Percentiles rank a stretch among this genome's conserved stretches.
phyloP scores from a whole-genome alignment of 2,888 invertebrate species.

The Andrena praecox region DNA sequence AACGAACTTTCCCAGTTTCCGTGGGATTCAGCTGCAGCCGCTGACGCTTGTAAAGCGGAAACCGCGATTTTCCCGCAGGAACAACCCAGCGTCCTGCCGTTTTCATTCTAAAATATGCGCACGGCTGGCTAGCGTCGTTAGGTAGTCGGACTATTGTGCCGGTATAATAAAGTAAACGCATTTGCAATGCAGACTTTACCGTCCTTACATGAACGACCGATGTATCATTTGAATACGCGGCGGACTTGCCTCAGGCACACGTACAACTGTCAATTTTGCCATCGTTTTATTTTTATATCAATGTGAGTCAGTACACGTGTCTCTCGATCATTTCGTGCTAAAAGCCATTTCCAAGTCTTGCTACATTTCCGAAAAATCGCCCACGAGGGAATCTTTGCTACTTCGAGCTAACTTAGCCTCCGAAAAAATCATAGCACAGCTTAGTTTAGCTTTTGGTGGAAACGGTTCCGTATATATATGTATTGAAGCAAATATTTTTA shows the following conservation, averaged over 20 bases:
- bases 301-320: neutral
- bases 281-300: neutral
- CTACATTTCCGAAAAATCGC: too few relatives aligned
- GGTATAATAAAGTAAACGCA: conserved; percentile 77
- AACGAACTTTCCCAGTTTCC: conserved; percentile 60
- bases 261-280: neutral
- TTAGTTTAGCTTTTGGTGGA: too few relatives aligned
- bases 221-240: neutral
- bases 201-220: conserved; percentile 26
- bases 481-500: too few relatives aligned
- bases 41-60: conserved; percentile 51
- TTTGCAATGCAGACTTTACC: conserved; percentile 78
- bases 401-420: too few relatives aligned
- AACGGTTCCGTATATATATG: too few relatives aligned
- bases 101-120: conserved; percentile 67
- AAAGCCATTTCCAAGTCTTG: too few relatives aligned
- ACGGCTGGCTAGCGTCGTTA: conserved; percentile 53
- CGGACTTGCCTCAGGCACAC: neutral
- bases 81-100: conserved; percentile 13
- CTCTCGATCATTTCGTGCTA: neutral
- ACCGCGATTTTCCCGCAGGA: conserved; percentile 48
- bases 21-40: conserved; percentile 41
- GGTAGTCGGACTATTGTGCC: conserved; percentile 72
- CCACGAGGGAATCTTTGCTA: too few relatives aligned
- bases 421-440: too few relatives aligned